Base-by-base conservation (phyloP, 2,888 invertebrate species). In the Caenorhabditis uteleia region DNA sequence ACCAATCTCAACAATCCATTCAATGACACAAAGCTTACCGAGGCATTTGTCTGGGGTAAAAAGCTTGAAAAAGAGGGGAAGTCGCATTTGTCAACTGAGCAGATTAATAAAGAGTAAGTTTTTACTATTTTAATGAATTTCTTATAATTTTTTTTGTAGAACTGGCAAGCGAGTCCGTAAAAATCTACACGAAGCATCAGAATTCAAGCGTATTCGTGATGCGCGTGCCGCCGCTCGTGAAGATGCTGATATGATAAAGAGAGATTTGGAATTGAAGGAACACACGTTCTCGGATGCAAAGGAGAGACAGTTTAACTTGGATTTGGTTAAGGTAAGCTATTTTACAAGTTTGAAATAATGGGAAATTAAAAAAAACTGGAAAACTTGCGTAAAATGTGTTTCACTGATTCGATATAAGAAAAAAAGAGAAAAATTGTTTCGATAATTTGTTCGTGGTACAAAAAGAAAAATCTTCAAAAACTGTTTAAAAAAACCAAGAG, bases 1-100 rank as follows among this genome's bases (percentile, higher is more conserved):
- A 95, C 97, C 0, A 95, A 98, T 84, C 91, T 91, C 48, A 95
- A 98, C 85, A 98, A 98, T 86, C 98, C 98, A 0, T 98, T 97
- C 84, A 97, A 97, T 0, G 98, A 98, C 87, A 91, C 92, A 0
- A 93, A 93, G 78, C 88, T 98, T 34, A 88, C 95, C 5, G 90
- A 95, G 29, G 91, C 93, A 0, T 99, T 98, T 85, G 91, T 95
- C 0, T 99, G 98, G 98, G 88, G 88, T 21, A 97, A 97, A 85
- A 98, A 99, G 84, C 86, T 95, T 44, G 91, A 94, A 57, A 92
- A 93, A 79, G 93, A 95, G 82, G 98, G 97, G 0, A 77, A 74
- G 46, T 40, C 21, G 8, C 60, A 65, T n/a, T 27, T 78, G 6
- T 56, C 72, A 3, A 49, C 59, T 26, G 71, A 78, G n/a, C 61